phyloP scores from a whole-genome alignment of 2,797 vertebrate species.

The Myotis planiceps region DNA sequence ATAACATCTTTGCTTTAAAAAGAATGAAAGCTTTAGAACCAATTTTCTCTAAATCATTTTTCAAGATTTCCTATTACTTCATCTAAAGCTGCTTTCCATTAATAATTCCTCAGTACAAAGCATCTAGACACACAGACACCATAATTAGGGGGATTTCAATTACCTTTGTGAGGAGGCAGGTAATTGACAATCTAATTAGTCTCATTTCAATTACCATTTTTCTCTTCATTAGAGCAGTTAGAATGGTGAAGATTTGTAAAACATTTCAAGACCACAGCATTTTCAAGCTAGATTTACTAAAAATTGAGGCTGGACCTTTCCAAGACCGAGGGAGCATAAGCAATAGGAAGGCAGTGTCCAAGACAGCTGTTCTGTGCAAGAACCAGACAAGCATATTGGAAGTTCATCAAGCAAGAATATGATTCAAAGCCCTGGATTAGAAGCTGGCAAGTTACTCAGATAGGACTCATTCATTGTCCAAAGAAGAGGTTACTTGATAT shows the following conservation, averaged over 20 bases:
- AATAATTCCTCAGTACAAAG: constrained; percentile 78
- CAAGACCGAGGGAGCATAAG: neutral
- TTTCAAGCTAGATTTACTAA: constrained; percentile 62
- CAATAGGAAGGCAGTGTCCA: neutral
- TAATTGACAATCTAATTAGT: constrained; percentile 84
- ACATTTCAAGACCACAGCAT: constrained; percentile 59
- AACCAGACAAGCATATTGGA: constrained; percentile 26
- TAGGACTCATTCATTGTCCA: neutral
- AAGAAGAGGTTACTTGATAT: neutral
- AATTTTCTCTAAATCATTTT: constrained; percentile 78
- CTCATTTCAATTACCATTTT: constrained; percentile 82
- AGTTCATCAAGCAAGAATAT: constrained; percentile 18
- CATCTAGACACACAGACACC: constrained; percentile 78
- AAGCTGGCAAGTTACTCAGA: neutral
- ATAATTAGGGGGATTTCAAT: constrained; percentile 82
- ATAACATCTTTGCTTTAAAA: constrained; percentile 61
- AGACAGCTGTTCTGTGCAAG: neutral
- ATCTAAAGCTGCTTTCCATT: constrained; percentile 77
- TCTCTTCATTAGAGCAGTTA: constrained; percentile 83
- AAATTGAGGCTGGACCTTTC: constrained; percentile 51
- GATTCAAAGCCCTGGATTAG: neutral
- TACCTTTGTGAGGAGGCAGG: constrained; percentile 80
- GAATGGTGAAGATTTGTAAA: constrained; percentile 68
- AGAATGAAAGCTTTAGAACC: constrained; percentile 58
- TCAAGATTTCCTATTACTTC: constrained; percentile 79